phyloP scores from a whole-genome alignment of 2,888 invertebrate genomes.

The Opisthograptis luteolata region DNA sequence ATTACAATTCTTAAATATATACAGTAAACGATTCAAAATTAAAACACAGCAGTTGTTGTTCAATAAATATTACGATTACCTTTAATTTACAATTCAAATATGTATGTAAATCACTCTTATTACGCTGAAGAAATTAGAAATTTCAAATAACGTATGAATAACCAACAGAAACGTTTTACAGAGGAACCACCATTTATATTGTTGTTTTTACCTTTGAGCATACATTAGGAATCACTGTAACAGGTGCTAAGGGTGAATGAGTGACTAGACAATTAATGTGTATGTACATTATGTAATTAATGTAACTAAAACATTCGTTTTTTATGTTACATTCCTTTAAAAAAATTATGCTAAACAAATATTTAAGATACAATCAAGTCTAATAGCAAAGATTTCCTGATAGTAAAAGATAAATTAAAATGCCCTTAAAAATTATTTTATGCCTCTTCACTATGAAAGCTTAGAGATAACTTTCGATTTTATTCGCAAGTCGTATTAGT shows the following conservation, averaged over 20 bases:
- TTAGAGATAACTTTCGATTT: too few species aligned
- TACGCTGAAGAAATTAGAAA: constrained; percentile 29
- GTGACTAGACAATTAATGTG: neutral
- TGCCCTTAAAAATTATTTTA: too few species aligned
- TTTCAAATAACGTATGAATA: constrained; percentile 29
- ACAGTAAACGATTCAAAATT: constrained; percentile 41
- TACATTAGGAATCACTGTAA: constrained; percentile 8
- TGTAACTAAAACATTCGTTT: too few species aligned
- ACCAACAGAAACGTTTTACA: constrained; percentile 11
- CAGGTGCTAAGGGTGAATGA: neutral
- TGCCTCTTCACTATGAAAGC: too few species aligned
- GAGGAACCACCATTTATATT: constrained; percentile 15
- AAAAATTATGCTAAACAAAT: too few species aligned
- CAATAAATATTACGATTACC: constrained; percentile 35
- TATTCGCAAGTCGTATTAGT: too few species aligned
- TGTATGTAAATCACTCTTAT: constrained; percentile 40
- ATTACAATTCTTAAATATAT: constrained; percentile 22
- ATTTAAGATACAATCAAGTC: too few species aligned
- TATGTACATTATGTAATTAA: too few species aligned
- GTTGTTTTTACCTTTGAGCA: constrained; percentile 1
- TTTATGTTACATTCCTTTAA: too few species aligned
- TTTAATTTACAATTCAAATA: constrained; percentile 38
- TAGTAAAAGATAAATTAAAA: too few species aligned
- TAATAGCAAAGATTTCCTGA: too few species aligned
- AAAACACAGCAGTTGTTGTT: constrained; percentile 52